Evolutionary conservation across 2,888 invertebrate genomes (phyloP), one percentile per base, ranked within the genome.

Genomic region (Philopedon plagiatum): DNA sequence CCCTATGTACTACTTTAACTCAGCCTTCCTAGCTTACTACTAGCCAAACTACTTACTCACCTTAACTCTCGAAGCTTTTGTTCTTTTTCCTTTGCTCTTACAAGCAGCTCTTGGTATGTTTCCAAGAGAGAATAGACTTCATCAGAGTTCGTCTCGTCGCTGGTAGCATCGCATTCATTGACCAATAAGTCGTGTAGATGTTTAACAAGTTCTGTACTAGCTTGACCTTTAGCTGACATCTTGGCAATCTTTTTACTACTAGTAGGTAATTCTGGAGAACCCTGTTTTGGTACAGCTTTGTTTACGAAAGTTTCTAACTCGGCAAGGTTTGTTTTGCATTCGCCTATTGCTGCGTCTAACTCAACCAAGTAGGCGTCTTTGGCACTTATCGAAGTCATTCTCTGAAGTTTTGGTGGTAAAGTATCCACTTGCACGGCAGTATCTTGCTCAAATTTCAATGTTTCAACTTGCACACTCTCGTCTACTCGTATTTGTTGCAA

Each of bases 381-480:
- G 3, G 94, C 92, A 44, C 94, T 94, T 73, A 92, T 90, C 11
- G 92, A 91, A 0, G 92, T 92, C 86, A 92, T 90, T 18, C 88
- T 86, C 51, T 88, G 86, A 51, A 91, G 80, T 68, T 83, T 81
- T 46, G 87, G 87, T 0, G 90, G 89, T 41, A 95, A 84, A 0
- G 95, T 96, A 81, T 95, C 91, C 0, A 95, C 95, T 87, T 96
- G 95, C 4, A 94, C 91, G 0, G 92, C 91, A 0, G 90, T 90
- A 79, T 95, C 94, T 13, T 90, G 90, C 81, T 94, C 94, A 84
- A 93, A 92, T 83, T 88, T 91, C 5, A 92, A 86, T 0, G 94
- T 93, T 75, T 94, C 91, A 8, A 93, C 93, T 86, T 94, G 89
- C 0, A 90, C 87, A 46, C 89, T 86, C 80, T 91, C 89, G 69